Base-by-base conservation (phyloP, 2,113 vertebrate species). In the Calonectris borealis region DNA sequence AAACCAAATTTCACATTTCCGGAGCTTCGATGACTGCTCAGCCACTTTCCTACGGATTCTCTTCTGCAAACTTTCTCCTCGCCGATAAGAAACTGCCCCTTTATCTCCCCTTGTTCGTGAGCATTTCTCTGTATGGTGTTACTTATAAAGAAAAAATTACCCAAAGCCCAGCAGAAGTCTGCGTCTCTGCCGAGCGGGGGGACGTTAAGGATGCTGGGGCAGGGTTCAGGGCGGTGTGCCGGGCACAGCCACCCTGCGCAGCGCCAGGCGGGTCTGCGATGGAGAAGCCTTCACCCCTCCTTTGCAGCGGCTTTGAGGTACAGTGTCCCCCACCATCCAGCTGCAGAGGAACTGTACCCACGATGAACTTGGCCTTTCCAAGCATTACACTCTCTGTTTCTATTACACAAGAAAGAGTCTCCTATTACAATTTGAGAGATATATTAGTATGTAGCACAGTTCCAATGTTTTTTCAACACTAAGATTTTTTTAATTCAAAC, bases 391-490 rank as follows among this genome's bases (percentile, higher is more conserved):
- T 36, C 73, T 17, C 52, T 73, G 42, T 80, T 94, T 86, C 68
- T 95, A 0, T 93, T 92, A 62, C 85, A 61, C 71, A 82, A 87
- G 81, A 34, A 77, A 9, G 58, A 54, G n/a, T 81, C 60, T 96
- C 94, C 83, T 78, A 26, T 95, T 97, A 70, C 68, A 80, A 3
- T 79, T 65, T 20, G 60, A 96, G 66, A 75, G 87, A 80, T 93
- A 11, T 64, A 94, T 91, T 80, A 70, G n/a, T 25, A 14, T 61
- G 25, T 16, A 94, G 94, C 70, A 52, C 80, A 29, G 51, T 92
- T 95, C 97, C 87, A 97, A 52, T 82, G 94, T 62, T 94, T 97
- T 96, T 96, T 97, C 96, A 94, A 48, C 86, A 29, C 88, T 61
- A 13, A 76, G 89, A 51, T 82, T 91, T 95, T 95, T 91, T 90